These are phyloP conservation scores for Chymomyza amoena DNA, from an alignment of 2,888 invertebrate genomes.

Conservation along the genomic window DNA sequence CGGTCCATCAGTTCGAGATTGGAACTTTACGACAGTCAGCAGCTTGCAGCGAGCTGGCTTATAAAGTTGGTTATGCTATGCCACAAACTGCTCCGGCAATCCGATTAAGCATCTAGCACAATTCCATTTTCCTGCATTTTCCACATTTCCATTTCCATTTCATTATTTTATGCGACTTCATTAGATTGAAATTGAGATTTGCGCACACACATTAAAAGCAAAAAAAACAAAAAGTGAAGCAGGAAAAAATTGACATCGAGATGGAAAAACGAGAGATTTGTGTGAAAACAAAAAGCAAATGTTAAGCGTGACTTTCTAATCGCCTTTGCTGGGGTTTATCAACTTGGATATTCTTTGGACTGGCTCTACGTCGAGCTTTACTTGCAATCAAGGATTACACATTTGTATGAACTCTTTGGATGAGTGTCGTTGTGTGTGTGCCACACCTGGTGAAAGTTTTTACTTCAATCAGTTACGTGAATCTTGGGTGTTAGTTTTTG, in stretches of 20 bases:
- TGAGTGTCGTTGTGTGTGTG: background rate
- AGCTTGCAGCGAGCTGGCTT: background rate
- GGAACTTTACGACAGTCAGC: background rate
- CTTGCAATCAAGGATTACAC: background rate
- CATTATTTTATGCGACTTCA: slow-evolving; percentile 64
- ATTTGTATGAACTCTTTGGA: background rate
- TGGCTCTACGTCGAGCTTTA: background rate
- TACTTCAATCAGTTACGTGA: background rate
- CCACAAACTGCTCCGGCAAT: slow-evolving; percentile 18
- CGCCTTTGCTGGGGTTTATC: background rate
- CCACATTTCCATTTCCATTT: slow-evolving; percentile 25
- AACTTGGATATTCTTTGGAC: background rate
- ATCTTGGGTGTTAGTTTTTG: slow-evolving; percentile 26
- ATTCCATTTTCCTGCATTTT: background rate
- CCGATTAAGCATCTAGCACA: slow-evolving; percentile 26
- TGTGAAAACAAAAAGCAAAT: background rate
- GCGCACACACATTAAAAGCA: background rate
- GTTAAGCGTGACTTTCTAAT: background rate
- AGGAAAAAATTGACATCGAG: background rate
- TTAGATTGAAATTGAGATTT: slow-evolving; percentile 52
- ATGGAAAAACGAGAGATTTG: background rate
- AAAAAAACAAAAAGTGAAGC: background rate
- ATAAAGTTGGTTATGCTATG: background rate
- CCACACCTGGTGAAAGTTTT: background rate
- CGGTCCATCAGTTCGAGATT: background rate